Evolutionary conservation across 2,797 vertebrate genomes (phyloP).

Genomic region (Acanthis flammea): DNA sequence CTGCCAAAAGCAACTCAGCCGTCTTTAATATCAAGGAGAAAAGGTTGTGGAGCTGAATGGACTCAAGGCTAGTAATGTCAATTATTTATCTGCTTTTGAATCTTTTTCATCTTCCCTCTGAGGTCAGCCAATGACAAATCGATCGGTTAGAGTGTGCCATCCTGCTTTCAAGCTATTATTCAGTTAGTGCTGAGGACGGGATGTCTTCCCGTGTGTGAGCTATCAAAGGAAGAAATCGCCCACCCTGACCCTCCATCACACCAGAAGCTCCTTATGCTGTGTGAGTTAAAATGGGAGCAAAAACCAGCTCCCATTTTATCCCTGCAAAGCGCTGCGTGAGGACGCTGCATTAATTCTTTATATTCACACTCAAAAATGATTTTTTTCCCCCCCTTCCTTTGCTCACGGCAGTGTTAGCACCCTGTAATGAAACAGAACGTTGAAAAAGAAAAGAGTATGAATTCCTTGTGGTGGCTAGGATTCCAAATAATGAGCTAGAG

Average conservation of each 20-base stretch:
- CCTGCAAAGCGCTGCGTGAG: neutral
- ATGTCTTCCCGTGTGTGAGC: neutral
- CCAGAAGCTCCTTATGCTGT: neutral
- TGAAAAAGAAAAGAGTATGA: neutral
- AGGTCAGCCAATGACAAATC: conserved; percentile 51
- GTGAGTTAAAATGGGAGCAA: neutral
- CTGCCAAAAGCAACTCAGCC: conserved; percentile 34
- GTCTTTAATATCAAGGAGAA: conserved; percentile 40
- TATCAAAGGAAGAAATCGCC: neutral
- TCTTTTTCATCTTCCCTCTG: conserved; percentile 31
- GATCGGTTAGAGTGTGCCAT: neutral
- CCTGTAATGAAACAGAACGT: neutral
- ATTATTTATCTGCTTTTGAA: conserved; percentile 55
- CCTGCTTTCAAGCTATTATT: conserved; percentile 37
- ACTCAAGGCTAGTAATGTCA: conserved; percentile 22
- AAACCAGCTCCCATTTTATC: conserved; percentile 6
- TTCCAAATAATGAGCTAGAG: neutral
- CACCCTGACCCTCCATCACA: neutral
- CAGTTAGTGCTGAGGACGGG: neutral
- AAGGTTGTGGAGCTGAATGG: neutral
- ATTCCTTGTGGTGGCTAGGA: neutral
- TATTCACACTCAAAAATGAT: neutral
- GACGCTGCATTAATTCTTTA: neutral
- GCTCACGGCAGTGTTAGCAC: neutral
- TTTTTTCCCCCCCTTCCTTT: neutral